phyloP scores from a whole-genome alignment of 2,888 invertebrate genomes.

The Agonopterix heracliana region DNA sequence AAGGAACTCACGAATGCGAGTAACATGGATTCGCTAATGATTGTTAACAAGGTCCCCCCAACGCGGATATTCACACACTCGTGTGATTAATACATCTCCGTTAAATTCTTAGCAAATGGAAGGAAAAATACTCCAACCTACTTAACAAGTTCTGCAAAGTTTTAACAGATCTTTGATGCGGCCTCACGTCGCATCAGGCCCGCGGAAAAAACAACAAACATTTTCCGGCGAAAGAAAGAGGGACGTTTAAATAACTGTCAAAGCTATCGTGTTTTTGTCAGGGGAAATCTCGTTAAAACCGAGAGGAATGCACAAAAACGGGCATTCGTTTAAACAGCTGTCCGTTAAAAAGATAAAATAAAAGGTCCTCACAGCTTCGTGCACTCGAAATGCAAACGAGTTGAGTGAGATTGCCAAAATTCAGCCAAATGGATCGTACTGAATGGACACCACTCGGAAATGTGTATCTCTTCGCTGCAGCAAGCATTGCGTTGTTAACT shows the following conservation, averaged over 20 bases:
- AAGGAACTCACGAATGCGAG: constrained; percentile 26
- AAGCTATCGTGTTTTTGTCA: constrained; percentile 48
- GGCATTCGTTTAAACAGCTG: constrained; percentile 57
- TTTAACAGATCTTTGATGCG: constrained; percentile 24
- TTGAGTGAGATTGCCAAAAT: constrained; percentile 44
- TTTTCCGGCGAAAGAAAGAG: constrained; percentile 34
- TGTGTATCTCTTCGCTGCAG: constrained; percentile 1
- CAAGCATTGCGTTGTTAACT: neutral
- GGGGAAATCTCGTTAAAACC: constrained; percentile 55
- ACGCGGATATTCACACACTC: constrained; percentile 25
- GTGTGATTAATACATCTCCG: constrained; percentile 26
- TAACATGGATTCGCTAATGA: constrained; percentile 39
- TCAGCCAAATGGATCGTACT: constrained; percentile 20
- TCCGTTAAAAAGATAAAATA: constrained; percentile 50
- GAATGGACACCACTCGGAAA: constrained; percentile 11
- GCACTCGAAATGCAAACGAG: constrained; percentile 59
- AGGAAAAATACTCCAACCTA: constrained; percentile 18
- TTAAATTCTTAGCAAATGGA: constrained; percentile 19
- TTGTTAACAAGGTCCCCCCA: constrained; percentile 39
- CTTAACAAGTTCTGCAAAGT: constrained; percentile 17
- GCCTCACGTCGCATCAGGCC: constrained; percentile 28
- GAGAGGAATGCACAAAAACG: constrained; percentile 55
- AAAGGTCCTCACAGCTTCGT: constrained; percentile 37
- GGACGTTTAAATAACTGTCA: constrained; percentile 59
- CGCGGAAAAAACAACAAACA: constrained; percentile 24